A percentile compares a stretch with the other conserved stretches of the same genome.
Evolutionary conservation across 2,797 vertebrate species (phyloP).

Genomic region (Notamacropus eugenii): DNA sequence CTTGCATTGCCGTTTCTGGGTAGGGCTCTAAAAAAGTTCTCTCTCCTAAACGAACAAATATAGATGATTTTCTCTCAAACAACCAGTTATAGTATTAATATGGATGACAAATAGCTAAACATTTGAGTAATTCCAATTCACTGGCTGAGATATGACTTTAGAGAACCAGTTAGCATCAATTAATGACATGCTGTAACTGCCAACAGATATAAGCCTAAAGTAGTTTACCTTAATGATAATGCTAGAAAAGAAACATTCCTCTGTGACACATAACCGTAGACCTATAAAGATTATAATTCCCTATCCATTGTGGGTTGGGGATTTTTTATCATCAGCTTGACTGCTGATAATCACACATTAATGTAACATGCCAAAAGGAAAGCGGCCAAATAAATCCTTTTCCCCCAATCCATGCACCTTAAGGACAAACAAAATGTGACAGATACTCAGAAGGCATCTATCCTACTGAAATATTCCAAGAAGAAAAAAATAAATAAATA

Average conservation of each 20-base stretch:
- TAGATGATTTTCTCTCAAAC: background rate
- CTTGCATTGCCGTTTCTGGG: background rate
- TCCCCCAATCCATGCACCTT: background rate
- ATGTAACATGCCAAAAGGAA: background rate
- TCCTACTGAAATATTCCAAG: background rate
- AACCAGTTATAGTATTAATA: background rate
- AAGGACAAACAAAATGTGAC: background rate
- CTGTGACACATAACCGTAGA: background rate
- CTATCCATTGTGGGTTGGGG: background rate
- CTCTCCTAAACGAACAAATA: background rate
- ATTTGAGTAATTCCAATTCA: background rate
- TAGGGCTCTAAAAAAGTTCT: background rate
- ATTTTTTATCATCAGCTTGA: background rate
- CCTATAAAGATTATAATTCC: background rate
- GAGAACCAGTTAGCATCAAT: background rate
- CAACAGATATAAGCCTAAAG: background rate
- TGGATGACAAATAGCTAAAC: background rate
- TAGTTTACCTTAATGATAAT: background rate
- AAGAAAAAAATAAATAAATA: background rate
- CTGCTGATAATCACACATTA: background rate
- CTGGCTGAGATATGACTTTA: background rate
- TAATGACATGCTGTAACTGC: background rate
- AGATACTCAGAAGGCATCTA: background rate
- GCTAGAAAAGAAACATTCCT: background rate
- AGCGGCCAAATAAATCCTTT: background rate